Percentiles rank a stretch among this genome's conserved stretches.
phyloP scores from a whole-genome alignment of 2,888 invertebrate species.

The Cryptus viduatorius region DNA sequence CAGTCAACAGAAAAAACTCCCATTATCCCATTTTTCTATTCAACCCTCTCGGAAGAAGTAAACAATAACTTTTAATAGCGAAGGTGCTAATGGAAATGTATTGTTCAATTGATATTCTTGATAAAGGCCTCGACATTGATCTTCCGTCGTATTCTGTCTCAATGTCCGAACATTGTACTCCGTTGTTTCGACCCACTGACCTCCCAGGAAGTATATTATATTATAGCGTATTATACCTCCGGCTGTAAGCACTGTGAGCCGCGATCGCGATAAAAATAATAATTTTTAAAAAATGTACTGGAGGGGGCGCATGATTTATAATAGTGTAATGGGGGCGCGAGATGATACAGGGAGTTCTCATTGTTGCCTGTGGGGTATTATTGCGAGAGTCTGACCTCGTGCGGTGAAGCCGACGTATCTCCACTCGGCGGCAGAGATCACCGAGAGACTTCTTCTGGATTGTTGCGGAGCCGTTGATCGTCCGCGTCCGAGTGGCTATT shows the following conservation, averaged over 20 bases:
- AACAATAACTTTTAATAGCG: neutral
- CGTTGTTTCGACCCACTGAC: slow-evolving; percentile 75
- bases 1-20: neutral
- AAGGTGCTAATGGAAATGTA: neutral
- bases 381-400: slow-evolving; percentile 77
- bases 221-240: slow-evolving; percentile 17
- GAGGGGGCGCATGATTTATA: slow-evolving; percentile 80
- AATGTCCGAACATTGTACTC: slow-evolving; percentile 67
- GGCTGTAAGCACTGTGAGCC: slow-evolving; percentile 27
- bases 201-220: slow-evolving; percentile 70
- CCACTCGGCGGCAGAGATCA: slow-evolving; percentile 49
- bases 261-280: slow-evolving; percentile 34
- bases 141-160: neutral
- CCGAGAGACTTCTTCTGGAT: slow-evolving; percentile 55
- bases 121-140: neutral
- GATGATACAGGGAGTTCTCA: slow-evolving; percentile 78
- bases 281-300: neutral
- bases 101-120: neutral
- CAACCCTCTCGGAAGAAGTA: neutral
- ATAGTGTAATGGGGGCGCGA: slow-evolving; percentile 81
- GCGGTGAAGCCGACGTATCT: slow-evolving; percentile 55
- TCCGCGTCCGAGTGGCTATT: slow-evolving; percentile 48
- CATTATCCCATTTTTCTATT: neutral
- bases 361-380: slow-evolving; percentile 77
- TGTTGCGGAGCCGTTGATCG: slow-evolving; percentile 59